Evolutionary conservation across 2,113 vertebrate genomes (phyloP).

Genomic region (Pithys albifrons): DNA sequence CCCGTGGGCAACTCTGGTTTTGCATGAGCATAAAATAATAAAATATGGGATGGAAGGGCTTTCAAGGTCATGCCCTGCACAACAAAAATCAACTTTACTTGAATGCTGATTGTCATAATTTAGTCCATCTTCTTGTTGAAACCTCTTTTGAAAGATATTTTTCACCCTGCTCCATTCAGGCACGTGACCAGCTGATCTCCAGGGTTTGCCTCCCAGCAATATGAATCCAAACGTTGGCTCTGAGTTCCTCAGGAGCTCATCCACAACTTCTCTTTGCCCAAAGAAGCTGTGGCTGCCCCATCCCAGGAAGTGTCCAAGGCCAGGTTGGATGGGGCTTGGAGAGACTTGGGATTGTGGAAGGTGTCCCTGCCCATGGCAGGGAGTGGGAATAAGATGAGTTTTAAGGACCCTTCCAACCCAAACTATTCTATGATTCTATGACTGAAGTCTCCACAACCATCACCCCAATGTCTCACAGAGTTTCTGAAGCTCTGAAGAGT

Average conservation of each 20-base stretch:
- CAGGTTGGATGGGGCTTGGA: accelerated
- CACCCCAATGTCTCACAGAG: neutral
- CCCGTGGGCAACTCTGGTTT: neutral
- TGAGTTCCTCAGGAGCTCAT: neutral
- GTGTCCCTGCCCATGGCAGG: neutral
- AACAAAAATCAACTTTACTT: neutral
- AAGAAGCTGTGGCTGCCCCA: neutral
- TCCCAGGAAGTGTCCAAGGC: neutral
- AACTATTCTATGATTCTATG: neutral
- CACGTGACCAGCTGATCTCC: neutral
- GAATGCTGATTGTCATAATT: neutral
- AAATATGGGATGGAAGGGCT: neutral
- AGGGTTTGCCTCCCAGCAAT: neutral
- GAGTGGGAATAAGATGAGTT: neutral
- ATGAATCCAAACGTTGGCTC: accelerated
- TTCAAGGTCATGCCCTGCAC: neutral
- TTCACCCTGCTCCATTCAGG: neutral
- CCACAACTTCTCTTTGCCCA: neutral
- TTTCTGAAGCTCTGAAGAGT: neutral
- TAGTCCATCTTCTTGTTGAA: neutral
- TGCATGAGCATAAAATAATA: accelerated
- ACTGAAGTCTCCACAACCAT: neutral
- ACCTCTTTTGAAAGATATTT: neutral
- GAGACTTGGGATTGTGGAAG: neutral
- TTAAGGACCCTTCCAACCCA: neutral